These are phyloP conservation scores for Aromia moschata DNA, from an alignment of 2,888 invertebrate species.

Conservation along the genomic window DNA sequence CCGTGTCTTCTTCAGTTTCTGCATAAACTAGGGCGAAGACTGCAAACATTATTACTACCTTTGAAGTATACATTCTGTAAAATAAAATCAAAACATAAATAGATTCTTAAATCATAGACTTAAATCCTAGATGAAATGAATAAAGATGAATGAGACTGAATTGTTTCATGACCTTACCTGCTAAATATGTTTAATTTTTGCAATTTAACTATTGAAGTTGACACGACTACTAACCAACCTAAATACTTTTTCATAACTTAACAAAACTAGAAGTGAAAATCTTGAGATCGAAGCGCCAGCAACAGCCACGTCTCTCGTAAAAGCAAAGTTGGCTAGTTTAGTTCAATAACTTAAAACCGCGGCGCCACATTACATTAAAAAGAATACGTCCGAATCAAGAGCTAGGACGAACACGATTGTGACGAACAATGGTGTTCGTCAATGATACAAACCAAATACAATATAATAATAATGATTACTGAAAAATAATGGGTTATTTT, in stretches of 20 bases:
- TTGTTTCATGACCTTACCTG: constrained; percentile 3
- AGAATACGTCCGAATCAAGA: too few species aligned
- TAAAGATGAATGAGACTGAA: not conserved
- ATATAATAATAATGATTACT: too few species aligned
- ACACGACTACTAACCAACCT: not conserved
- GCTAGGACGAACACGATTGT: too few species aligned
- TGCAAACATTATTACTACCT: constrained; percentile 40
- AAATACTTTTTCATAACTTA: not conserved
- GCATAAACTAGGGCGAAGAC: constrained; percentile 51
- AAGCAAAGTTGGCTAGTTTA: constrained; percentile 22
- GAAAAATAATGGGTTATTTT: too few species aligned
- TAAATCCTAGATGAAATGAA: not conserved
- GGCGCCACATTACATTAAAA: too few species aligned
- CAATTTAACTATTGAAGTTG: not conserved
- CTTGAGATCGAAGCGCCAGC: constrained; percentile 12
- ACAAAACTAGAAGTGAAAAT: not conserved
- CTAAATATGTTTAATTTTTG: constrained; percentile 1
- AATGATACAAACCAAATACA: too few species aligned
- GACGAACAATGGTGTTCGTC: too few species aligned
- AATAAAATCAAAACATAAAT: constrained; percentile 12
- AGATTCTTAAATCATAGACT: too few species aligned
- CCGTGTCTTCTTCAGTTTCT: constrained; percentile 71
- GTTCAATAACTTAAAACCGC: constrained; percentile 9
- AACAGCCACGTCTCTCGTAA: constrained; percentile 26
- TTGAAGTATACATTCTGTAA: constrained; percentile 33